A percentile compares a stretch with the other conserved stretches of the same genome.
These are phyloP conservation scores for Pogonocichla stellata DNA, from an alignment of 2,113 vertebrate genomes.

Conservation along the genomic window DNA sequence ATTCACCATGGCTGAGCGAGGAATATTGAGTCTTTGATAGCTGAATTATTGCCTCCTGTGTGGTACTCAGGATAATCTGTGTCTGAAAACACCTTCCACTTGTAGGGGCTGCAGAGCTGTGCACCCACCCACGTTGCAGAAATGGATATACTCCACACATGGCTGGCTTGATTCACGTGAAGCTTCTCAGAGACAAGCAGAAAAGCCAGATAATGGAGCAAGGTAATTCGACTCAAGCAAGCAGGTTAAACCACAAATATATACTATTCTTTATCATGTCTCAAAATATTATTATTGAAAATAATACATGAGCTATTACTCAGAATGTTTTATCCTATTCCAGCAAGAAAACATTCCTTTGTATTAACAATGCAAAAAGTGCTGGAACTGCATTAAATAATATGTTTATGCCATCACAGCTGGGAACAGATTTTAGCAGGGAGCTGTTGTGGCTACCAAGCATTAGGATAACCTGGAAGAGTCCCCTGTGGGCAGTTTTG, in stretches of 20 bases:
- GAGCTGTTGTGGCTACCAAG: not conserved
- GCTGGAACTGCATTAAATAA: not conserved
- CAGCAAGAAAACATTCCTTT: not conserved
- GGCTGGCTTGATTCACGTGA: not conserved
- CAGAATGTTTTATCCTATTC: not conserved
- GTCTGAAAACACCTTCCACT: not conserved
- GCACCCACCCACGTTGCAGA: rapidly evolving
- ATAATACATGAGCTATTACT: not conserved
- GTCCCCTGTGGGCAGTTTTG: not conserved
- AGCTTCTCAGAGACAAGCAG: not conserved
- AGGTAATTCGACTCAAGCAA: not conserved
- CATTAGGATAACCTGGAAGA: not conserved
- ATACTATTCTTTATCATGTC: not conserved
- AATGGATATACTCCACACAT: rapidly evolving
- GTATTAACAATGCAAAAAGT: not conserved
- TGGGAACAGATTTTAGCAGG: not conserved
- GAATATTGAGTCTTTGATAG: not conserved
- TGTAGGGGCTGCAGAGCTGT: not conserved
- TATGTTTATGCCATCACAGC: not conserved
- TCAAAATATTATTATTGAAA: not conserved
- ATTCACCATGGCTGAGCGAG: not conserved
- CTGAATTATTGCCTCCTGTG: not conserved
- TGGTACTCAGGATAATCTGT: not conserved
- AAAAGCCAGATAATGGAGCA: not conserved
- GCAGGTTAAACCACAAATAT: not conserved